Conservation (phyloP, 1,140 invertebrate genomes). For the Parapsyche elsis region DNA sequence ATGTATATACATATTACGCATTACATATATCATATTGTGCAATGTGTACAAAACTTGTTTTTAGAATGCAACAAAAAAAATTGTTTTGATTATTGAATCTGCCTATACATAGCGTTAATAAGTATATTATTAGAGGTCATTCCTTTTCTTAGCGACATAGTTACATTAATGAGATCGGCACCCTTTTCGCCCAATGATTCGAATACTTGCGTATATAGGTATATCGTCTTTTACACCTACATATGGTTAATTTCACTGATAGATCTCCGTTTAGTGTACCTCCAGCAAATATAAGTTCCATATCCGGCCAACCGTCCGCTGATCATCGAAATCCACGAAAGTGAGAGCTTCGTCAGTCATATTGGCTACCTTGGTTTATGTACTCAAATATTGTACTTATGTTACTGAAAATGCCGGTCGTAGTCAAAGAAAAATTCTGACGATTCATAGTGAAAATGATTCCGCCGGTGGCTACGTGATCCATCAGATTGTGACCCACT, state of each 20-base stretch:
- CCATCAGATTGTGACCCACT: slow-evolving; percentile 78
- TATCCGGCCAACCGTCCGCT: slow-evolving; percentile 76
- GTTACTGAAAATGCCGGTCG: slow-evolving; percentile 66
- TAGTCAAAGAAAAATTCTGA: slow-evolving; percentile 6
- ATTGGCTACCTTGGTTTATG: slow-evolving; percentile 66
- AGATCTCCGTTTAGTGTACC: slow-evolving; percentile 69
- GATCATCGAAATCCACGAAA: slow-evolving; percentile 79
- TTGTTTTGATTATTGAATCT: too few relatives aligned
- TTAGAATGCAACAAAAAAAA: too few relatives aligned
- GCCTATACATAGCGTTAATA: too few relatives aligned
- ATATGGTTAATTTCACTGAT: slow-evolving; percentile 57
- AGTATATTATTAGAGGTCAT: too few relatives aligned
- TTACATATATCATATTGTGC: too few relatives aligned
- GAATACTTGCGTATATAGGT: slow-evolving; percentile 67
- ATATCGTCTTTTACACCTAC: slow-evolving; percentile 71
- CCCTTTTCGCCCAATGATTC: slow-evolving; percentile 67
- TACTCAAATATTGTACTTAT: slow-evolving; percentile 63
- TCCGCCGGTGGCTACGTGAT: slow-evolving; percentile 75
- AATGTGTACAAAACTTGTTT: too few relatives aligned
- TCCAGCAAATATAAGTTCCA: slow-evolving; percentile 77
- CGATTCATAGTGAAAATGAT: slow-evolving; percentile 73
- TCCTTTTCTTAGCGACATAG: too few relatives aligned
- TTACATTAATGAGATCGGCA: too few relatives aligned
- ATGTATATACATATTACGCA: too few relatives aligned
- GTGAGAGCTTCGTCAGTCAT: slow-evolving; percentile 79